A percentile compares a stretch with the other conserved stretches of the same genome.
Conservation (phyloP, 2,113 vertebrate genomes). For the Tyrannus savana region DNA sequence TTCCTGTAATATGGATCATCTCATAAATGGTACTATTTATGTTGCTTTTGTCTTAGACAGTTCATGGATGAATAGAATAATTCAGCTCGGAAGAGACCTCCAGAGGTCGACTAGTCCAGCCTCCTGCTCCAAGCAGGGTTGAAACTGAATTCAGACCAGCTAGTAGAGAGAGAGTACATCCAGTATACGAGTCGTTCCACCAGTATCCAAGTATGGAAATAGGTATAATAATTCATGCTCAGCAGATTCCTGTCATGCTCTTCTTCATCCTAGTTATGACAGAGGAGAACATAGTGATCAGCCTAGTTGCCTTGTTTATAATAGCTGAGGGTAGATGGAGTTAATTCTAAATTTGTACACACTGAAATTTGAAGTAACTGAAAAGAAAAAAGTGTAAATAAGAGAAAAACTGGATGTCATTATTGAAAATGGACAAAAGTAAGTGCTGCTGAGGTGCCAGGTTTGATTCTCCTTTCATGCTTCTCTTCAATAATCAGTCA, state of each 20-base stretch:
- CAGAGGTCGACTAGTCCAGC: neutral
- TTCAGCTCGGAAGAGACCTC: neutral
- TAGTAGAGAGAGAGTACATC: neutral
- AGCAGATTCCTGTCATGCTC: neutral
- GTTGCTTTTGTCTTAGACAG: neutral
- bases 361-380: neutral
- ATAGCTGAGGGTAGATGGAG: neutral
- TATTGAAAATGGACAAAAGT: neutral
- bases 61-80: neutral
- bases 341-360: neutral
- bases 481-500: neutral
- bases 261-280: neutral
- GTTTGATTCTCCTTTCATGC: neutral
- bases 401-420: neutral
- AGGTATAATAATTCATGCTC: neutral
- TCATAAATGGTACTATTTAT: neutral
- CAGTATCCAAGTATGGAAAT: neutral
- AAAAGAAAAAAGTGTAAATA: neutral
- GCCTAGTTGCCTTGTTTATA: neutral
- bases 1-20: neutral
- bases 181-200: neutral
- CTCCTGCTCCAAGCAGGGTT: neutral
- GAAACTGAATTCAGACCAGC: neutral
- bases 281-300: neutral
- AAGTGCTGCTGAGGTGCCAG: neutral